A percentile compares a stretch with the other conserved stretches of the same genome.
These are phyloP conservation scores for Symphodus melops DNA, from an alignment of 2,113 vertebrate genomes.

Conservation along the genomic window DNA sequence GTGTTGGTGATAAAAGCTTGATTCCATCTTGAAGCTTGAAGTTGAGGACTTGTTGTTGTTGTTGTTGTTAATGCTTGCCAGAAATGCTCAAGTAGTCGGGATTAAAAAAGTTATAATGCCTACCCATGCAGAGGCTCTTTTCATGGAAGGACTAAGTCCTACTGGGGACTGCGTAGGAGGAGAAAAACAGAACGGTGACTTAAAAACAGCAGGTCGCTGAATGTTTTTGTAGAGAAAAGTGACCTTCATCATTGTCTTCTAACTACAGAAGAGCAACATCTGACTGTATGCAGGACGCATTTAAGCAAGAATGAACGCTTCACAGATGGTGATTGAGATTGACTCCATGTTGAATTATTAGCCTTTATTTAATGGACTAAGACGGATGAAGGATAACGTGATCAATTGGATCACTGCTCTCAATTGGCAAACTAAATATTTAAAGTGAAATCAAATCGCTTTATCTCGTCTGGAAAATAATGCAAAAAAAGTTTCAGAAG, in stretches of 20 bases:
- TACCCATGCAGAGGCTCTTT: constrained; percentile 12
- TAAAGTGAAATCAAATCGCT: too few species aligned
- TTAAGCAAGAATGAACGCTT: neutral
- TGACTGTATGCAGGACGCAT: neutral
- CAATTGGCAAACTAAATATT: neutral
- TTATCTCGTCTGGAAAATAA: too few species aligned
- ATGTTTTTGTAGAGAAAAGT: neutral
- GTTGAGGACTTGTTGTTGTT: neutral
- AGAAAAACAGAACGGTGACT: constrained; percentile 6
- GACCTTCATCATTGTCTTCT: neutral
- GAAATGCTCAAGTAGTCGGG: neutral
- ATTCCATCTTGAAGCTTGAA: neutral
- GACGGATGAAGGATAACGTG: too few species aligned
- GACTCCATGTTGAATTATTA: too few species aligned
- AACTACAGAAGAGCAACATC: neutral
- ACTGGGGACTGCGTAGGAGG: constrained; percentile 32
- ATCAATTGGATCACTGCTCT: neutral
- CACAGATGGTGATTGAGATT: neutral
- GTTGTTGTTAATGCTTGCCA: neutral
- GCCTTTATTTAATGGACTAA: too few species aligned
- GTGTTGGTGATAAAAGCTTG: neutral
- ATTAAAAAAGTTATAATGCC: neutral
- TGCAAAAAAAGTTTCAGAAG: neutral
- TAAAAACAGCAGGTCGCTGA: constrained; percentile 3
- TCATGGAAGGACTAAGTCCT: constrained; percentile 12